Evolutionary conservation across 2,888 invertebrate genomes (phyloP).

Genomic region (Eilema griseolum): DNA sequence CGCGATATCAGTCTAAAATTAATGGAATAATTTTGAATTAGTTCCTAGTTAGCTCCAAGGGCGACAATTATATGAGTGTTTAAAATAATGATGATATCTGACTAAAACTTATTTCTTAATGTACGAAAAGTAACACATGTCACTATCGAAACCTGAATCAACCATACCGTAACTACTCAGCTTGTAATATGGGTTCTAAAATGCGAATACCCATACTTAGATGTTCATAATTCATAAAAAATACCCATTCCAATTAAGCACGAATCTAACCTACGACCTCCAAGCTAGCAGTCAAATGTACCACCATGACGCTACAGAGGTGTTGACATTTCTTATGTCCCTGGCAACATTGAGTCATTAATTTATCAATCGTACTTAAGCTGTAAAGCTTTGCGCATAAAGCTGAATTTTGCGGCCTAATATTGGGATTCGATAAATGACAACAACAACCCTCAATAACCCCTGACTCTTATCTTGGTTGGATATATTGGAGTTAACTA

Average conservation of each 20-base stretch:
- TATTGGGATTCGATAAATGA: not conserved
- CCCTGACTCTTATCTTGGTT: not conserved
- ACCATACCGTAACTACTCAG: too few species aligned
- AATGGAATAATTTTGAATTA: not conserved
- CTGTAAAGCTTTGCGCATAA: not conserved
- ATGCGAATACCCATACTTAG: not conserved
- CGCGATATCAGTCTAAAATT: too few species aligned
- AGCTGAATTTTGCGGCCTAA: not conserved
- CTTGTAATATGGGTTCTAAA: too few species aligned
- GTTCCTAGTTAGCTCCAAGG: too few species aligned
- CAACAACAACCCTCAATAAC: not conserved
- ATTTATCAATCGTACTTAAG: constrained; percentile 5
- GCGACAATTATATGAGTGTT: too few species aligned
- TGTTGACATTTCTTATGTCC: constrained; percentile 2
- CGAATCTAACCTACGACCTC: too few species aligned
- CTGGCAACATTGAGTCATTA: not conserved
- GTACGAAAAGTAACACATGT: too few species aligned
- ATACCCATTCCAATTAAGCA: too few species aligned
- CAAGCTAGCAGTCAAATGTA: not conserved
- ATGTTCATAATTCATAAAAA: too few species aligned
- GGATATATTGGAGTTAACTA: not conserved
- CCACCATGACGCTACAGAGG: not conserved
- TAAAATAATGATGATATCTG: too few species aligned
- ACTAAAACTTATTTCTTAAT: too few species aligned
- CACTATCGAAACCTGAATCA: too few species aligned